Conservation (phyloP, 2,797 vertebrate species). For the Dromococcyx pavoninus region DNA sequence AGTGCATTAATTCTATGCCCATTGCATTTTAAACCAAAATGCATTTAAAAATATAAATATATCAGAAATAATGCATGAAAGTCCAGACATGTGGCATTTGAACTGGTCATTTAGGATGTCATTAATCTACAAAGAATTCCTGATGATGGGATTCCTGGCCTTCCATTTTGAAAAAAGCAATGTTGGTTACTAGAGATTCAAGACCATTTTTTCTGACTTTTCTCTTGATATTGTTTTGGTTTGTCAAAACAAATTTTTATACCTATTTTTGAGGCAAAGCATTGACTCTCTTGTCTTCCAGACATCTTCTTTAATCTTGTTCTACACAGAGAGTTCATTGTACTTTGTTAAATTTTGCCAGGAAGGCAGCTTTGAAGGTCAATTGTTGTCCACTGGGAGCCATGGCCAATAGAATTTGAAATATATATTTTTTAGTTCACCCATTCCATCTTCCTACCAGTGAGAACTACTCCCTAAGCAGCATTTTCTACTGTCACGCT, state of each 20-base stretch:
- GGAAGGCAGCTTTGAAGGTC: not conserved
- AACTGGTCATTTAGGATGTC: not conserved
- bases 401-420: not conserved
- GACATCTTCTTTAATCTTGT: conserved; percentile 13
- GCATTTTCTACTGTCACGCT: not conserved
- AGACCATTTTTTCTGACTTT: not conserved
- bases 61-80: not conserved
- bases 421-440: not conserved
- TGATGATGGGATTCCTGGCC: not conserved
- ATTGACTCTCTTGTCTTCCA: conserved; percentile 9
- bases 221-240: not conserved
- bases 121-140: not conserved
- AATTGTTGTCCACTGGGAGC: not conserved
- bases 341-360: not conserved
- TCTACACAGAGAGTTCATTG: conserved; percentile 8
- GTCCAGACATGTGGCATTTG: not conserved
- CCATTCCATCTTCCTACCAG: not conserved
- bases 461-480: not conserved
- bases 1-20: not conserved
- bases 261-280: conserved; percentile 20
- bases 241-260: not conserved
- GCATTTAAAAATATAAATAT: not conserved
- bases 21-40: not conserved
- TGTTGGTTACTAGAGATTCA: not conserved
- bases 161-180: not conserved